phyloP scores from a whole-genome alignment of 2,113 vertebrate species.

The Colistium nudipinnis region DNA sequence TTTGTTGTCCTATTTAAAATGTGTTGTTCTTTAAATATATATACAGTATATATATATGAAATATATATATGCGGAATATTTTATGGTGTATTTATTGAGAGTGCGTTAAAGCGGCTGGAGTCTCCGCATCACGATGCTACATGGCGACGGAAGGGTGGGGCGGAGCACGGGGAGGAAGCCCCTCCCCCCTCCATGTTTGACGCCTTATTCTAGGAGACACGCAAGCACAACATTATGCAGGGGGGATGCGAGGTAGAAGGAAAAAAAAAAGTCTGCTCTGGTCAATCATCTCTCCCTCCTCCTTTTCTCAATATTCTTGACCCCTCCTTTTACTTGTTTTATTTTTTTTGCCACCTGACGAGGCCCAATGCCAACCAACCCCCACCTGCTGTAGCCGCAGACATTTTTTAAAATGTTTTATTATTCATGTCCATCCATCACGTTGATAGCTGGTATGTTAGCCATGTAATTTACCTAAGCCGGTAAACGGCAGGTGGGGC shows the following conservation, averaged over 20 bases:
- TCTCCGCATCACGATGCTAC: constrained; percentile 68
- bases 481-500: constrained; percentile 35
- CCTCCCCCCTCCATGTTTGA: constrained; percentile 69
- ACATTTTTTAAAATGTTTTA: constrained; percentile 29
- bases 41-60: constrained; percentile 79
- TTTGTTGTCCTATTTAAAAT: constrained; percentile 86
- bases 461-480: constrained; percentile 60
- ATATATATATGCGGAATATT: constrained; percentile 85
- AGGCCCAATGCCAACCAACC: constrained; percentile 37
- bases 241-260: constrained; percentile 46
- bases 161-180: constrained; percentile 55
- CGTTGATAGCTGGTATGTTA: constrained; percentile 76
- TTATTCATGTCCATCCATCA: constrained; percentile 48
- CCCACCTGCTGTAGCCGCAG: constrained; percentile 62
- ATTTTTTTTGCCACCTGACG: constrained; percentile 33
- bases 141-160: constrained; percentile 69
- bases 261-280: background rate
- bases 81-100: constrained; percentile 87
- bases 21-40: constrained; percentile 78
- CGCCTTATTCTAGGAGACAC: constrained; percentile 71
- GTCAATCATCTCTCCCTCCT: constrained; percentile 14
- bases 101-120: constrained; percentile 76
- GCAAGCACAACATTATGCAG: constrained; percentile 80
- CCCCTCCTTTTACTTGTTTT: constrained; percentile 32
- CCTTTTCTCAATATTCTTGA: constrained; percentile 20